Conservation (phyloP, 2,888 invertebrate species). For the Trichopria drosophilae region DNA sequence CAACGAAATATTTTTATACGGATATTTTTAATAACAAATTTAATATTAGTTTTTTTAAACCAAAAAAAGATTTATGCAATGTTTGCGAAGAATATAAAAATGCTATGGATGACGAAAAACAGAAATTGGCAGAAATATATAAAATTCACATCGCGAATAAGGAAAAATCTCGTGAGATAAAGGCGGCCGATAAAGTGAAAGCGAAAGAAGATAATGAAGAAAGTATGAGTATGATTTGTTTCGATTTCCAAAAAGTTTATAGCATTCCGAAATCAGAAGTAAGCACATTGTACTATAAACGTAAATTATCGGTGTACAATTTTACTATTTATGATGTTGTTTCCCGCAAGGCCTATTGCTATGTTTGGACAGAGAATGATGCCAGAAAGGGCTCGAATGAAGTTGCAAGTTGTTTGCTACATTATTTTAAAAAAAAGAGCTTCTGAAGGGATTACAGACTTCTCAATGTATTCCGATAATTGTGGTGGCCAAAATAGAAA, state of each 20-base stretch:
- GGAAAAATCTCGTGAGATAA: slow-evolving; percentile 28
- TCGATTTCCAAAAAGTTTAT: slow-evolving; percentile 30
- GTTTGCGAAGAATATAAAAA: background rate
- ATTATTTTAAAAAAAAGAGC: slow-evolving; percentile 11
- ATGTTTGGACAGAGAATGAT: slow-evolving; percentile 39
- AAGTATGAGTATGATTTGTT: slow-evolving; percentile 14
- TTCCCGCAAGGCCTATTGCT: slow-evolving; percentile 33
- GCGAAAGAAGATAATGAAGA: too few relatives aligned
- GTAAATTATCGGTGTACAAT: slow-evolving; percentile 33
- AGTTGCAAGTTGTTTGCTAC: slow-evolving; percentile 32
- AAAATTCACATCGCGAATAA: slow-evolving; percentile 32
- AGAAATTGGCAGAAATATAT: slow-evolving; percentile 23
- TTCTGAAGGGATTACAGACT: slow-evolving; percentile 30
- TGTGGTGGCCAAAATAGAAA: slow-evolving; percentile 41
- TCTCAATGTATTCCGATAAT: slow-evolving; percentile 41
- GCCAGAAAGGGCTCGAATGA: slow-evolving; percentile 39
- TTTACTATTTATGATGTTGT: slow-evolving; percentile 35
- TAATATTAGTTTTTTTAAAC: slow-evolving; percentile 26
- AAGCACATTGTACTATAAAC: slow-evolving; percentile 31
- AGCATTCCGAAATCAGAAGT: slow-evolving; percentile 9
- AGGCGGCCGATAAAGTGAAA: slow-evolving; percentile 10
- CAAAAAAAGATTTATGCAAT: slow-evolving; percentile 41
- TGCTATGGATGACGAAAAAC: background rate
- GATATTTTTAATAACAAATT: slow-evolving; percentile 20
- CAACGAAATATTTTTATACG: slow-evolving; percentile 13